Percentiles rank a stretch among this genome's conserved stretches.
These are phyloP conservation scores for Thumatha senex DNA, from an alignment of 2,888 invertebrate species.

Conservation along the genomic window DNA sequence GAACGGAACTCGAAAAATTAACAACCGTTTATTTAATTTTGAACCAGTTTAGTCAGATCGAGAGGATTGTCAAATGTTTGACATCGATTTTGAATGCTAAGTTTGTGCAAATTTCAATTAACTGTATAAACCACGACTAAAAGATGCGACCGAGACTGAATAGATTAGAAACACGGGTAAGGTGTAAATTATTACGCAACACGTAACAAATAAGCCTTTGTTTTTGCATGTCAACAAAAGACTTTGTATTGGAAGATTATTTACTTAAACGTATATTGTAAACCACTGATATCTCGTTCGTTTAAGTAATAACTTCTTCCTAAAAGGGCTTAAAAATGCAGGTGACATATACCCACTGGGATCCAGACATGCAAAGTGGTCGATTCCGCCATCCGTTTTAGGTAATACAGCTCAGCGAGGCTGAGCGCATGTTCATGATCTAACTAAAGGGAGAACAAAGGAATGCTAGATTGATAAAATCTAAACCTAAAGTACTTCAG, in stretches of 20 bases:
- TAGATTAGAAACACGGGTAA: slow-evolving; percentile 2
- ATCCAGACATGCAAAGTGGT: slow-evolving; percentile 30
- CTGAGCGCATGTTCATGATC: slow-evolving; percentile 38
- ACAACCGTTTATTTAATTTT: slow-evolving; percentile 33
- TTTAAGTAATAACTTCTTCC: no score
- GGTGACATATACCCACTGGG: slow-evolving; percentile 30
- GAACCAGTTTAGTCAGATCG: slow-evolving; percentile 20
- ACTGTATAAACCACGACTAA: background rate
- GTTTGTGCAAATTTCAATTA: no score
- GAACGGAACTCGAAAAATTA: slow-evolving; percentile 47
- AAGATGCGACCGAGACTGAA: background rate
- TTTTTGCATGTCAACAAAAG: background rate
- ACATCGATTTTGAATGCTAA: no score
- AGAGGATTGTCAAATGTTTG: slow-evolving; percentile 19
- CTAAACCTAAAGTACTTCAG: slow-evolving; percentile 21
- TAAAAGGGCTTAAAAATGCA: slow-evolving; percentile 35
- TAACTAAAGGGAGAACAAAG: slow-evolving; percentile 41
- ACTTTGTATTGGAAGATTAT: background rate
- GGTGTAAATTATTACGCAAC: background rate
- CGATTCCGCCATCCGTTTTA: slow-evolving; percentile 65
- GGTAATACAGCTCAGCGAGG: slow-evolving; percentile 57
- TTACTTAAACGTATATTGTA: background rate
- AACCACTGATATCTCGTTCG: background rate
- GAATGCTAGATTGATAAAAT: slow-evolving; percentile 24
- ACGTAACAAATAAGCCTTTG: background rate